These are phyloP conservation scores for Lerema accius DNA, from an alignment of 1,140 invertebrate genomes.

Conservation along the genomic window DNA sequence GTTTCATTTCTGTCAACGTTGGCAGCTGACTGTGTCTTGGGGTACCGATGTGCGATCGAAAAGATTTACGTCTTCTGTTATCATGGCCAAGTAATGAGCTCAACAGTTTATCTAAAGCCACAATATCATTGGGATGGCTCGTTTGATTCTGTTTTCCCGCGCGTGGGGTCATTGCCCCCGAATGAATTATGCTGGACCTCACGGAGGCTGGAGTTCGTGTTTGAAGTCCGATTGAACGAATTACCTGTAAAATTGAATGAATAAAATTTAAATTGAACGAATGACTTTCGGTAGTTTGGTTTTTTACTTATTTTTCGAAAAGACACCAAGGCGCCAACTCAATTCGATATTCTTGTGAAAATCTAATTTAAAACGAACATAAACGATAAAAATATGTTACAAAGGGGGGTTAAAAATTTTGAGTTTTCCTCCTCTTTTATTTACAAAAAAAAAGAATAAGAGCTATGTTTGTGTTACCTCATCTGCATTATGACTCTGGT, in stretches of 20 bases:
- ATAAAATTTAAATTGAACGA: neutral
- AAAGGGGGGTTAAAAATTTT: too few relatives aligned
- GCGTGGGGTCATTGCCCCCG: conserved; percentile 52
- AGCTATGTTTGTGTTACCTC: conserved; percentile 82
- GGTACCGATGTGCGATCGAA: conserved; percentile 63
- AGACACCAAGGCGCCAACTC: too few relatives aligned
- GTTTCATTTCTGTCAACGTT: conserved; percentile 38
- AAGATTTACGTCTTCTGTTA: conserved; percentile 56
- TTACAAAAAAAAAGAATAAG: too few relatives aligned
- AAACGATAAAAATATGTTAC: too few relatives aligned
- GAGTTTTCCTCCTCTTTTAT: too few relatives aligned
- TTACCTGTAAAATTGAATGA: conserved; percentile 50
- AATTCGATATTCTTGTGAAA: too few relatives aligned
- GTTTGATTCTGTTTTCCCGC: conserved; percentile 41
- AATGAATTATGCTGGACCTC: conserved; percentile 54
- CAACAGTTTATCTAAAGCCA: conserved; percentile 73
- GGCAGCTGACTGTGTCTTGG: conserved; percentile 60
- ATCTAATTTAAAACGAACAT: too few relatives aligned
- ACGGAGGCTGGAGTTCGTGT: conserved; percentile 51
- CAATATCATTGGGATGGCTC: conserved; percentile 62
- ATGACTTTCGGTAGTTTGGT: too few relatives aligned
- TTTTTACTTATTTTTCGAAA: too few relatives aligned
- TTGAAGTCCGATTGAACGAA: conserved; percentile 65
- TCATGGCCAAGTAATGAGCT: conserved; percentile 67
- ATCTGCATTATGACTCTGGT: conserved; percentile 86